These are phyloP conservation scores for Elachura formosa DNA, from an alignment of 2,113 vertebrate genomes.

Conservation along the genomic window DNA sequence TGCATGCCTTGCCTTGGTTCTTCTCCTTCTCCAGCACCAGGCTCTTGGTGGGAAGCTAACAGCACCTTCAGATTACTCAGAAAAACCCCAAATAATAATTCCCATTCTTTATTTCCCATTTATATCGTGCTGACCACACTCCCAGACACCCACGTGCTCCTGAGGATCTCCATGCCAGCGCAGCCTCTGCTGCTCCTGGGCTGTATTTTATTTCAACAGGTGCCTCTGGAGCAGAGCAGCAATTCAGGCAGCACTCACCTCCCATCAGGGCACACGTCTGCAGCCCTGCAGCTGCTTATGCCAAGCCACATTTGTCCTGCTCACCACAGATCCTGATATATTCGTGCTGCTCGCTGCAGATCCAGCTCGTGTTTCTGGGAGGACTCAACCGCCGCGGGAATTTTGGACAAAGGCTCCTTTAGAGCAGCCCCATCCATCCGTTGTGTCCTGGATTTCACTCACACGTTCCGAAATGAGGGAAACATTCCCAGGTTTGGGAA, in stretches of 20 bases:
- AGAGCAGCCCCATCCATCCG: constrained; percentile 17
- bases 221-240: neutral
- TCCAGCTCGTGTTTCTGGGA: neutral
- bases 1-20: neutral
- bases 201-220: constrained; percentile 51
- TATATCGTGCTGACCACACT: neutral
- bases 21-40: neutral
- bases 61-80: neutral
- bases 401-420: constrained; percentile 54
- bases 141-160: neutral
- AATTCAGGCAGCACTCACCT: constrained; percentile 41
- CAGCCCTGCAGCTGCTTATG: constrained; percentile 32
- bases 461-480: constrained; percentile 43
- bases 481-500: neutral
- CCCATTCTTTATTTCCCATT: too few species aligned
- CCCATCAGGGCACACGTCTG: constrained; percentile 36
- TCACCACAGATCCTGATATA: accelerated
- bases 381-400: neutral
- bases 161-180: neutral
- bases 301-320: constrained; percentile 21
- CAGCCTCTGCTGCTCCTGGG: neutral
- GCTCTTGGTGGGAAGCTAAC: neutral
- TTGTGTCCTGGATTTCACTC: constrained; percentile 59
- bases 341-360: neutral
- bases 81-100: neutral